Evolutionary conservation across 2,888 invertebrate genomes (phyloP), one percentile per base, ranked within the genome.

Genomic region (Drosophila leonis): DNA sequence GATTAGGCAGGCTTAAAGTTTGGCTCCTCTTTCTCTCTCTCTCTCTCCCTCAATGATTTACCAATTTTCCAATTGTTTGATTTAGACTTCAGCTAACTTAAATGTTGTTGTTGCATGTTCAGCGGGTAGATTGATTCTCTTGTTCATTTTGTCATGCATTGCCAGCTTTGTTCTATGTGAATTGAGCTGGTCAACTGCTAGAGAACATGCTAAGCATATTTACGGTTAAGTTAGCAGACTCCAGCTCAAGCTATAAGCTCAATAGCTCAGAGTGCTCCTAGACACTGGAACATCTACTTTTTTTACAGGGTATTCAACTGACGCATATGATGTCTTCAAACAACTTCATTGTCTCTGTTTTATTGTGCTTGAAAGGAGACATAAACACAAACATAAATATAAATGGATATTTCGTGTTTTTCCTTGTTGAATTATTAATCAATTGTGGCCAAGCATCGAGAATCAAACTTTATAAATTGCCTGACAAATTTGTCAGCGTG

Each of bases 31-130:
- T 27, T 37, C 9, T 48, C n/a, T 5, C n/a, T 48, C 6, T 10
- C 10, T 1, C 52, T 35, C 37, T 57, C 15, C 29, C 44, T 72
- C 70, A 89, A 88, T 88, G 83, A 89, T 80, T 84, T 71, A 76
- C 59, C 85, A 85, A 88, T 75, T 88, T 88, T 75, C 73, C 78
- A 79, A 83, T 80, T 83, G 78, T 37, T 82, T 61, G 67, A 83
- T 88, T 78, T 75, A 78, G 77, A 80, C 80, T 83, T 75, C 72
- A 78, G 65, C 62, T 67, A 37, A 59, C 77, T 70, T 65, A 71
- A 76, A 72, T 80, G 63, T 66, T 66, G 29, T 65, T 39, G n/a
- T 9, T 27, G 39, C 4, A 18, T 42, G 12, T 52, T 55, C 13
- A 20, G n/a, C 18, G 66, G 29, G 24, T 41, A 27, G 4, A 0